These are phyloP conservation scores for Aleiodes testaceus DNA, from an alignment of 2,888 invertebrate species.

Conservation along the genomic window DNA sequence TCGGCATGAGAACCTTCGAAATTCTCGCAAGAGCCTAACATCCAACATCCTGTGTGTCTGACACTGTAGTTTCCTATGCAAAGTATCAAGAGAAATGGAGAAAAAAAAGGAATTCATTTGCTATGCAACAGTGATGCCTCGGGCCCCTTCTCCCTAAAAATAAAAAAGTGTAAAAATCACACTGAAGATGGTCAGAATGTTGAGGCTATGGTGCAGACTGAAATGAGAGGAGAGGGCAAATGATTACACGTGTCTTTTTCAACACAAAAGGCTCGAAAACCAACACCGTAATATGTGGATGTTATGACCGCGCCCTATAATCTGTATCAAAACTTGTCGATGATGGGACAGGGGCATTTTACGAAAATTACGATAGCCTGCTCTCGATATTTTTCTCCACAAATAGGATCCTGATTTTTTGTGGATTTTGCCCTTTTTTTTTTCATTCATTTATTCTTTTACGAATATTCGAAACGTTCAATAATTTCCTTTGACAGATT, in stretches of 20 bases:
- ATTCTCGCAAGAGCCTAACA: conserved; percentile 52
- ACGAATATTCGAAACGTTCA: not conserved
- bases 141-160: conserved; percentile 10
- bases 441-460: not conserved
- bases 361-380: conserved; percentile 65
- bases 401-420: conserved; percentile 13
- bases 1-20: conserved; percentile 44
- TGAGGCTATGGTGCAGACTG: conserved; percentile 33
- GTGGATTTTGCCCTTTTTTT: not conserved
- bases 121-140: conserved; percentile 51
- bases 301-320: conserved; percentile 69
- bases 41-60: conserved; percentile 47
- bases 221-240: conserved; percentile 50
- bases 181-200: conserved; percentile 26
- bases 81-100: conserved; percentile 50
- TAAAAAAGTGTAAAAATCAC: conserved; percentile 15
- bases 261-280: conserved; percentile 74
- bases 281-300: conserved; percentile 73
- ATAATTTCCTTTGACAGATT: conserved; percentile 31
- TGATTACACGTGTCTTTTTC: conserved; percentile 73
- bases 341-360: conserved; percentile 71
- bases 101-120: conserved; percentile 51
- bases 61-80: conserved; percentile 56
- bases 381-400: conserved; percentile 31
- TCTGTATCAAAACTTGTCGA: conserved; percentile 59